Evolutionary conservation across 2,888 invertebrate species (phyloP).

Genomic region (Acanthoscelides obtectus): DNA sequence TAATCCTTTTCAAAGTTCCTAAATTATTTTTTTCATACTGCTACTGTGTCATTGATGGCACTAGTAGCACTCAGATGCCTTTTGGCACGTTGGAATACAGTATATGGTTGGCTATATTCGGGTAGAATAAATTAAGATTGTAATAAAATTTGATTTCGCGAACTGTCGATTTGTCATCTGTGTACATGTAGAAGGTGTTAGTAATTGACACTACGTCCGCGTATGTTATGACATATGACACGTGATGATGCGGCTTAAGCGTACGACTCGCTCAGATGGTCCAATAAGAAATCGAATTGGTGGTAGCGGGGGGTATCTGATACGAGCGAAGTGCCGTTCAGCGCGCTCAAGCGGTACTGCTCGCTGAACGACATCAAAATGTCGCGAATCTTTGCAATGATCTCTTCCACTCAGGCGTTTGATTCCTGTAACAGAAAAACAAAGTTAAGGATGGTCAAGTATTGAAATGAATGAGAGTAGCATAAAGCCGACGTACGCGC

Average conservation of each 20-base stretch:
- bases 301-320: conserved; percentile 46
- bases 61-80: too few relatives aligned
- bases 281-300: conserved; percentile 59
- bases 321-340: conserved; percentile 46
- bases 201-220: conserved; percentile 24
- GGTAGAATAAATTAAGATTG: too few relatives aligned
- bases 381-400: conserved; percentile 78
- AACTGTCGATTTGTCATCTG: too few relatives aligned
- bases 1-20: too few relatives aligned
- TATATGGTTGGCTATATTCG: too few relatives aligned
- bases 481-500: too few relatives aligned
- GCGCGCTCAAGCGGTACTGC: conserved; percentile 54
- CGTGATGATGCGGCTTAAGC: conserved; percentile 46
- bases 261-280: conserved; percentile 62
- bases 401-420: conserved; percentile 87
- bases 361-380: conserved; percentile 70
- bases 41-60: too few relatives aligned
- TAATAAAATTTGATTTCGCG: too few relatives aligned
- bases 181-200: conserved; percentile 28
- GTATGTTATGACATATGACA: conserved; percentile 23
- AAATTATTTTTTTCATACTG: too few relatives aligned
- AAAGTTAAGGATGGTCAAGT: conserved; percentile 2
- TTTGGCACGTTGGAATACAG: too few relatives aligned
- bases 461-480: conserved; percentile 1
- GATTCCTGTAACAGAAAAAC: conserved; percentile 61